Evolutionary conservation across 2,113 vertebrate genomes (phyloP), one percentile per base, ranked within the genome.

Genomic region (Petrocephalus zakoni): DNA sequence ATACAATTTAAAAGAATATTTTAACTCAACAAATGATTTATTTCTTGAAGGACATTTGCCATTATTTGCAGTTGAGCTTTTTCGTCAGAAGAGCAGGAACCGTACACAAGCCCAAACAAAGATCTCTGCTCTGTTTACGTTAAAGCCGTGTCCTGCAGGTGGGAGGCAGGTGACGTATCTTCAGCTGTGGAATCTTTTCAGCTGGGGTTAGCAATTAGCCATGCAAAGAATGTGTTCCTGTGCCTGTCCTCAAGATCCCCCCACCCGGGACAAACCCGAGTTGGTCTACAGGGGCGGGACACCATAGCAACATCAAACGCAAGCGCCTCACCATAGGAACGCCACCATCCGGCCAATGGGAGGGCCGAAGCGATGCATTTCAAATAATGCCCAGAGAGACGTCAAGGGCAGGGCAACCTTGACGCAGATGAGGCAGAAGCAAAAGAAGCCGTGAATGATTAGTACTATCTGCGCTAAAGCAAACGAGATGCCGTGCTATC

Each of bases 401-500:
- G 22, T 11, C 51, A 51, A 56, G 19, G 87, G 87, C 51, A 46
- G 51, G 78, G 53, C 22, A 6, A 19, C 25, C 29, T 10, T 53
- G 87, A 25, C 64, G 55, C 25, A 15, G 46, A 8, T 11, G 87
- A 75, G n/a, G 42, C 64, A 37, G 46, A 19, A 15, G 13, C 1
- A 21, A 10, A 81, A 53, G 34, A 52, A 19, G 75, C 7, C 9
- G 42, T 2, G 9, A 6, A 22, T 42, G 89, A 90, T 88, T 89
- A 89, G 55, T 92, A 93, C 93, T 94, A 94, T 95, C 94, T 92
- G 90, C 34, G 1, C 72, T 34, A n/a, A 78, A 89, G 86, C 90
- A 91, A 94, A 82, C 89, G 88, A 88, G 87, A 88, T 82, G 85
- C 6, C 51, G 25, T 5, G 91, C 94, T 94, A 95, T 95, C 94